These are phyloP conservation scores for Mareca penelope DNA, from an alignment of 2,797 vertebrate genomes.

Conservation along the genomic window DNA sequence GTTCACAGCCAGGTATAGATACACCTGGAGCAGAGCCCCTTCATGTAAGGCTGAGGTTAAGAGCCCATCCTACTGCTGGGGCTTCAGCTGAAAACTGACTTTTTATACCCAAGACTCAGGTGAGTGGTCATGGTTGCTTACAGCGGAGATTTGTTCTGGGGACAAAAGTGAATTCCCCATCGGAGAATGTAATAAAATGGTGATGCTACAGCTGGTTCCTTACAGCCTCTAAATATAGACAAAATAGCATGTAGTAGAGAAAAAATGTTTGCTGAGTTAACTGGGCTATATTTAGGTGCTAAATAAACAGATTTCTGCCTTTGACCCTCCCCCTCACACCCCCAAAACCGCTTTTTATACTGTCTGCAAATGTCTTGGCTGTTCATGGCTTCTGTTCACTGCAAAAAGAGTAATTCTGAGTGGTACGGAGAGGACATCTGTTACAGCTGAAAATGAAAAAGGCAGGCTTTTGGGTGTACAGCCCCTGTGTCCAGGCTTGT, in stretches of 20 bases:
- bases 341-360: neutral
- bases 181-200: conserved; percentile 25
- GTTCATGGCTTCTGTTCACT: neutral
- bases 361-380: conserved; percentile 11
- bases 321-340: conserved; percentile 44
- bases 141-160: neutral
- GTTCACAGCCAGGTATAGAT: neutral
- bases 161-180: neutral
- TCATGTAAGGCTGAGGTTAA: neutral
- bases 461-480: neutral
- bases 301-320: conserved; percentile 48
- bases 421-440: neutral
- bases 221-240: conserved; percentile 35
- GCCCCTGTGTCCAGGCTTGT: neutral
- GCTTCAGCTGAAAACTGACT: neutral
- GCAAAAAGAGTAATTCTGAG: neutral
- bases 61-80: neutral
- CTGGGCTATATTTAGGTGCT: conserved; percentile 48
- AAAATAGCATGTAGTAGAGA: conserved; percentile 39
- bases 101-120: neutral
- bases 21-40: neutral
- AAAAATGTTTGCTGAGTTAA: conserved; percentile 50
- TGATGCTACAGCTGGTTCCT: conserved; percentile 54
- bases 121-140: neutral
- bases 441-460: neutral